A percentile compares a stretch with the other conserved stretches of the same genome.
phyloP scores from a whole-genome alignment of 2,113 vertebrate species.

The Gymnogyps californianus region DNA sequence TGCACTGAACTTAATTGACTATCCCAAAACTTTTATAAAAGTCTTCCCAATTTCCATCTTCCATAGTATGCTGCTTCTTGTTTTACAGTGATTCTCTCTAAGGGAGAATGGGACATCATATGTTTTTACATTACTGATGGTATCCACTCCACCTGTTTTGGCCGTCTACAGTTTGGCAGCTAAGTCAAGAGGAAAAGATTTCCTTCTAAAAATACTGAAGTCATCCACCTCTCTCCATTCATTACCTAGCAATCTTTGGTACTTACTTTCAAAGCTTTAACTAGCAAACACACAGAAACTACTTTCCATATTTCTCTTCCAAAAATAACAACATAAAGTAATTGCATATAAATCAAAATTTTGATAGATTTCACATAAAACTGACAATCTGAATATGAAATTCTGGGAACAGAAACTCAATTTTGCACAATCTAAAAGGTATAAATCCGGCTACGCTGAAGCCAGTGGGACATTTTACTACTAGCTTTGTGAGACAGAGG shows the following conservation, averaged over 20 bases:
- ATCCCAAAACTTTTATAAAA: not conserved
- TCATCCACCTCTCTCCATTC: not conserved
- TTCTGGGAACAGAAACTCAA: not conserved
- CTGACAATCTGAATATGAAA: not conserved
- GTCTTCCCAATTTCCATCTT: not conserved
- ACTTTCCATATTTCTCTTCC: not conserved
- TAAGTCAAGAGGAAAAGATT: not conserved
- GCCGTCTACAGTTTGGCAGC: not conserved
- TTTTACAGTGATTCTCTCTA: not conserved
- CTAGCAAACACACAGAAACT: not conserved
- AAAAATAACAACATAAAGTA: conserved; percentile 7
- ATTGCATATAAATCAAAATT: not conserved
- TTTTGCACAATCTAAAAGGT: not conserved
- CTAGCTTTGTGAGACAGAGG: not conserved
- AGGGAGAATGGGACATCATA: not conserved
- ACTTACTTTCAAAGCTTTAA: not conserved
- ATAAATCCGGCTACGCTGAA: not conserved
- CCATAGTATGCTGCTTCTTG: not conserved
- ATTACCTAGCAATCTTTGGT: not conserved
- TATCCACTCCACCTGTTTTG: not conserved
- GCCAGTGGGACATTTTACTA: not conserved
- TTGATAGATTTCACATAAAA: conserved; percentile 4
- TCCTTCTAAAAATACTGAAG: not conserved
- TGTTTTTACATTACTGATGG: not conserved
- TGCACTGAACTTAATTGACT: not conserved